Base-by-base conservation (phyloP, 2,888 invertebrate species). In the Meta bourneti region DNA sequence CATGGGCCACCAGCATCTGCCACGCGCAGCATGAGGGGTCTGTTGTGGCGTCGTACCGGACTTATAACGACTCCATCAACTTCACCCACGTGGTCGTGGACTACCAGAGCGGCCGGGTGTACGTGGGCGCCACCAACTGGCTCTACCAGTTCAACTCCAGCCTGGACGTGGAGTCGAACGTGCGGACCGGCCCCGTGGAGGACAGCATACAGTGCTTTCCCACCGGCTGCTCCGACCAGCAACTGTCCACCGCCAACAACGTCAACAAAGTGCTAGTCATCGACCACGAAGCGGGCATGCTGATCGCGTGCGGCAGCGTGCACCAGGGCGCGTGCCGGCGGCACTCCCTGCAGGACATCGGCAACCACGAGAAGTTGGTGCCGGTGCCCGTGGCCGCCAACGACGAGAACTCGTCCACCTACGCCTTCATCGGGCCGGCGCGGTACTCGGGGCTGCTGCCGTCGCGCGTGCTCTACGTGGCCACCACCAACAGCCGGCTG, bases 141-240 rank as follows among this genome's bases (percentile, higher is more conserved):
- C 96, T 99, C 85, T 96, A 98, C 93, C 98, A 98, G 95, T 96
- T 99, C 90, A 97, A 97, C 95, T 96, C 97, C 69, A 78, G 80
- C 94, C 96, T 98, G 93, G 96, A 96, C 94, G 96, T 98, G 80
- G 96, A 97, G 94, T 96, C 97, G 94, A 96, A 97, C 94, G 97
- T 97, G 93, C 95, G 96, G 86, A 98, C 95, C 93, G 96, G 99
- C 16, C 99, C 99, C 13, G 97, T 97, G 95, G 96, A 96, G 94
- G 98, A 99, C 96, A 98, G 97, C 95, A 97, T 98, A 54, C 96
- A 96, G 95, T 99, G 99, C 95, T 98, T 98, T 95, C 97, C 98
- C 48, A 97, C 97, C 94, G 98, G 98, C 87, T 98, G 98, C 95
- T 93, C 93, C 7, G 96, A 96, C 71, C 93, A 93, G 70, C 96